These are phyloP conservation scores for Apolygus lucorum DNA, from an alignment of 1,140 invertebrate genomes.

Conservation along the genomic window DNA sequence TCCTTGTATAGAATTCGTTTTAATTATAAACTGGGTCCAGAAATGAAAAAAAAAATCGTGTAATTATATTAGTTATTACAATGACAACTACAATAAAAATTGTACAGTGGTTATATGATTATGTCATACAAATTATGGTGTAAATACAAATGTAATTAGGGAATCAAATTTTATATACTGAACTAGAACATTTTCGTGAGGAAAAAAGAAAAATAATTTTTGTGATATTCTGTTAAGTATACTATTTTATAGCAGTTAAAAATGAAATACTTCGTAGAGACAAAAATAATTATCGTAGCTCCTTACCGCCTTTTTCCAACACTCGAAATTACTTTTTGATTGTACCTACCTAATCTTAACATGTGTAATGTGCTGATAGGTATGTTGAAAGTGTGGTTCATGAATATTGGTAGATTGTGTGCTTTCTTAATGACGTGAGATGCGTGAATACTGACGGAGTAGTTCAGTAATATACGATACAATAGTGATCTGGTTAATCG, in stretches of 20 bases:
- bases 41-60: slow-evolving; percentile 15
- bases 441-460: neutral
- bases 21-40: slow-evolving; percentile 23
- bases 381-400: neutral
- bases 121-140: slow-evolving; percentile 8
- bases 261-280: neutral
- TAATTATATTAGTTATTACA: slow-evolving; percentile 11
- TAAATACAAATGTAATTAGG: slow-evolving; percentile 18
- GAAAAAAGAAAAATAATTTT: neutral
- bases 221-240: slow-evolving; percentile 10
- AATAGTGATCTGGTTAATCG: neutral
- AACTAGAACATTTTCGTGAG: neutral
- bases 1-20: slow-evolving; percentile 2
- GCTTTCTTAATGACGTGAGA: neutral
- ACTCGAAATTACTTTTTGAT: neutral
- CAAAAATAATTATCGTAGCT: neutral
- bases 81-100: neutral
- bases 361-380: slow-evolving; percentile 5
- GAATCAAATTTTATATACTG: slow-evolving; percentile 26
- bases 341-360: too few species aligned
- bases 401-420: neutral
- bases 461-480: neutral
- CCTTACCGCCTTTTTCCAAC: neutral
- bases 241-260: slow-evolving; percentile 10
- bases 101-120: slow-evolving; percentile 10